phyloP scores from a whole-genome alignment of 1,140 invertebrate species.

The Leptonema lineaticorne region DNA sequence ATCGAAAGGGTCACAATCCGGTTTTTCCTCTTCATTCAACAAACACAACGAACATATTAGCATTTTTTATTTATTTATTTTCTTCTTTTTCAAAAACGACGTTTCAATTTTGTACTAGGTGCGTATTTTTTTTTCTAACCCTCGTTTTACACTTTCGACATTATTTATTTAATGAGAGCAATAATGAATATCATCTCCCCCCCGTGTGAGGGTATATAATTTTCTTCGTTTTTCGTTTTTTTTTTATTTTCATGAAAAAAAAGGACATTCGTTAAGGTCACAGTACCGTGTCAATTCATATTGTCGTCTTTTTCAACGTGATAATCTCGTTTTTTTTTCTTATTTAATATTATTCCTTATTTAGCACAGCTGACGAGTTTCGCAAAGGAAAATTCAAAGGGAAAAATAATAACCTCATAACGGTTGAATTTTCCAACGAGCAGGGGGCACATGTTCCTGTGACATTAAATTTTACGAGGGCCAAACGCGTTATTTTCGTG shows the following conservation, averaged over 20 bases:
- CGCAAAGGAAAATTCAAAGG: constrained; percentile 35
- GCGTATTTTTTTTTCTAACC: neutral
- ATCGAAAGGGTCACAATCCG: constrained; percentile 38
- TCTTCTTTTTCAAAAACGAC: neutral
- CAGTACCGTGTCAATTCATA: constrained; percentile 2
- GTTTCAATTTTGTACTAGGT: neutral
- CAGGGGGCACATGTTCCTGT: constrained; percentile 33
- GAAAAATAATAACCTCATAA: constrained; percentile 33
- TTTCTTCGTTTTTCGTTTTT: neutral
- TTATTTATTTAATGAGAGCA: constrained; percentile 8
- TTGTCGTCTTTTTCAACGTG: neutral
- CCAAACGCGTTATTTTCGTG: constrained; percentile 27
- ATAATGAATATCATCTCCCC: neutral
- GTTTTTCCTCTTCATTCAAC: constrained; percentile 27
- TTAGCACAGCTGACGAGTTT: constrained; percentile 3
- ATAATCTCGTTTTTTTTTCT: constrained; percentile 23
- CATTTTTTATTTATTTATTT: neutral
- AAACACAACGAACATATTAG: neutral
- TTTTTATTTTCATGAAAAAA: neutral
- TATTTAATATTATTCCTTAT: no score
- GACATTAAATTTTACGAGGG: constrained; percentile 33
- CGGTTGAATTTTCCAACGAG: constrained; percentile 25
- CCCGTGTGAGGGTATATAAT: no score
- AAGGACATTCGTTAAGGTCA: constrained; percentile 16
- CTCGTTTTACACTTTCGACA: neutral